Evolutionary conservation across 2,888 invertebrate genomes (phyloP), one percentile per base, ranked within the genome.

Genomic region (Noctua pronuba): DNA sequence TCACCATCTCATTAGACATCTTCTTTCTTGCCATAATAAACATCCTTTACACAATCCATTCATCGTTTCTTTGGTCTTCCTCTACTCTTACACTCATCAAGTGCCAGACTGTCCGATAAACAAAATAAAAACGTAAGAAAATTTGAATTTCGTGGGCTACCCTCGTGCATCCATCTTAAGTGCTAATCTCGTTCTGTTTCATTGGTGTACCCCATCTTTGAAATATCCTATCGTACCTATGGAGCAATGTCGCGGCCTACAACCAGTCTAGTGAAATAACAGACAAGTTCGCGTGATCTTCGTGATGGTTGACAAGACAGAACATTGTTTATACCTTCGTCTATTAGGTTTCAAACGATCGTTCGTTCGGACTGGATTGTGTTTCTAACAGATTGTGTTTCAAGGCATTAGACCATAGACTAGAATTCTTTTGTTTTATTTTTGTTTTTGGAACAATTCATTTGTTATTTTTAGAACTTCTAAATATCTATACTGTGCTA

Each of bases 261-360:
- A 55, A 31, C 46, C n/a, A 67, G n/a, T 52, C 38, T 41, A 7
- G 41, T 52, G 28, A 64, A 77, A 49, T 70, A 79, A 79, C 2
- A 62, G 60, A 75, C 21, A 70, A 58, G 69, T 75, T 77, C 28
- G 75, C 86, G 82, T 84, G 86, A 70, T 82, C 74, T 55, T 31
- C 44, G 60, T 62, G 58, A 44, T 49, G 38, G 58, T 67, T 18
- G n/a, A 62, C 72, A 58, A 52, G 58, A 49, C 71, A 62, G 55
- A 35, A 52, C 75, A 71, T 67, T 66, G 79, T 86, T 82, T 86
- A 84, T 82, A 16, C 13, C 49, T 72, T 68, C 13, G 71, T 86
- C 85, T 84, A 84, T 84, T 76, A 58, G n/a, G 52, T 87, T 86
- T 86, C 82, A 84, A 86, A 78, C 75, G 79, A 76, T 69, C 62